phyloP scores from a whole-genome alignment of 2,888 invertebrate genomes.

The Sisyra terminalis region DNA sequence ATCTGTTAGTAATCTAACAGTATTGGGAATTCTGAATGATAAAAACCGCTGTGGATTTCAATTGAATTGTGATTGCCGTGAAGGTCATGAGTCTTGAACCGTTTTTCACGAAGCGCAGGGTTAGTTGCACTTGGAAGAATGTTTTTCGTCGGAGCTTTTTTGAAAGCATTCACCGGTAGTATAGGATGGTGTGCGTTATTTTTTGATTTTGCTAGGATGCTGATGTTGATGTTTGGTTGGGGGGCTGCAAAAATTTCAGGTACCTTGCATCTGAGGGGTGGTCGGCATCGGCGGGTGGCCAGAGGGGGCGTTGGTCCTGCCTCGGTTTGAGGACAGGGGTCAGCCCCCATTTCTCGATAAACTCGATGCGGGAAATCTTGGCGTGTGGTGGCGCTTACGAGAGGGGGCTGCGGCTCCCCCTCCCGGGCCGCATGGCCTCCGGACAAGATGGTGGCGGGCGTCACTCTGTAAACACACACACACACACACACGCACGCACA shows the following conservation, averaged over 20 bases:
- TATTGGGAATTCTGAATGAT: too few relatives aligned
- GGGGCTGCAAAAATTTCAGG: conserved; percentile 11
- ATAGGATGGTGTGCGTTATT: neutral
- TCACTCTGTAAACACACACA: conserved; percentile 2
- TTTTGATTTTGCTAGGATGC: neutral
- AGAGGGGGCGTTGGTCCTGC: conserved; percentile 77
- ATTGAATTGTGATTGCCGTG: too few relatives aligned
- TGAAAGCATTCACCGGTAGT: neutral
- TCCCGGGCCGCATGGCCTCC: conserved; percentile 41
- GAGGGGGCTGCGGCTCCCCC: conserved; percentile 42
- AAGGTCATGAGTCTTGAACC: too few relatives aligned
- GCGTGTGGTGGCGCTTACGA: conserved; percentile 41
- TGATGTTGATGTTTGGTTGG: neutral
- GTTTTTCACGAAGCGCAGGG: neutral
- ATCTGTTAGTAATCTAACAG: too few relatives aligned
- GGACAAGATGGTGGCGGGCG: conserved; percentile 16
- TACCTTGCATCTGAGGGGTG: conserved; percentile 59
- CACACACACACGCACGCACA: too few relatives aligned
- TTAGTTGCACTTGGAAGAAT: neutral
- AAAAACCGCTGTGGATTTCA: too few relatives aligned
- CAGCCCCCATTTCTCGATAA: conserved; percentile 95
- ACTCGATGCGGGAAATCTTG: conserved; percentile 96
- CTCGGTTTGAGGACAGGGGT: conserved; percentile 95
- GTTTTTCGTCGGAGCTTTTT: neutral
- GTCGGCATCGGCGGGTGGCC: conserved; percentile 47